These are phyloP conservation scores for Bombus picipes DNA, from an alignment of 1,140 invertebrate genomes.

Conservation along the genomic window DNA sequence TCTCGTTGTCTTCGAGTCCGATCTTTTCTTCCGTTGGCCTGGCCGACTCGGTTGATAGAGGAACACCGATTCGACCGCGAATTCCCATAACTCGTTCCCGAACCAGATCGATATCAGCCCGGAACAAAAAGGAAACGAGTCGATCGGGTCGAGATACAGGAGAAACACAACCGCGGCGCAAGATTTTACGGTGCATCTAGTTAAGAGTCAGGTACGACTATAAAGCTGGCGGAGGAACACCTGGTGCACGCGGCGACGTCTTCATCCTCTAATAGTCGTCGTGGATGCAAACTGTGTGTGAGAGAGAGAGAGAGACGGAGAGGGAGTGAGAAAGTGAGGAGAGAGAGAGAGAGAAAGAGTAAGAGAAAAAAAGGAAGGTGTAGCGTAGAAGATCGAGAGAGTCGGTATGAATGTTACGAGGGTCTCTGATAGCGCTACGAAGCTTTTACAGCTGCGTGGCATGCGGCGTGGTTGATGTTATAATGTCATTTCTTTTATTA, in stretches of 20 bases:
- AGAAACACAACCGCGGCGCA: neutral
- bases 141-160: neutral
- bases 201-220: conserved; percentile 7
- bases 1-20: neutral
- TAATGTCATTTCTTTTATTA: conserved; percentile 40
- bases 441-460: conserved; percentile 27
- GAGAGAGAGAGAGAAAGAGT: neutral
- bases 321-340: neutral
- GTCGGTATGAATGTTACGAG: conserved; percentile 21
- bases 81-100: conserved; percentile 1
- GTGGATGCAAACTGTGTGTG: neutral
- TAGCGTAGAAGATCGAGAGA: too few species aligned
- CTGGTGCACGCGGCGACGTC: conserved; percentile 40
- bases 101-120: conserved; percentile 9
- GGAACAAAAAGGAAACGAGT: neutral
- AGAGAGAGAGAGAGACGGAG: neutral
- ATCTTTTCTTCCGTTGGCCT: neutral
- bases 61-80: neutral
- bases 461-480: conserved; percentile 17
- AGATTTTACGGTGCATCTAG: conserved; percentile 25
- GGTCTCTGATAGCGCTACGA: conserved; percentile 14
- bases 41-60: neutral
- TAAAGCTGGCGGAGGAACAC: conserved; percentile 19
- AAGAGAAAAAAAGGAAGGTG: neutral
- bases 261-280: conserved; percentile 36